Base-by-base conservation (phyloP, 2,888 invertebrate species). In the Drosophila pseudotalamancana region DNA sequence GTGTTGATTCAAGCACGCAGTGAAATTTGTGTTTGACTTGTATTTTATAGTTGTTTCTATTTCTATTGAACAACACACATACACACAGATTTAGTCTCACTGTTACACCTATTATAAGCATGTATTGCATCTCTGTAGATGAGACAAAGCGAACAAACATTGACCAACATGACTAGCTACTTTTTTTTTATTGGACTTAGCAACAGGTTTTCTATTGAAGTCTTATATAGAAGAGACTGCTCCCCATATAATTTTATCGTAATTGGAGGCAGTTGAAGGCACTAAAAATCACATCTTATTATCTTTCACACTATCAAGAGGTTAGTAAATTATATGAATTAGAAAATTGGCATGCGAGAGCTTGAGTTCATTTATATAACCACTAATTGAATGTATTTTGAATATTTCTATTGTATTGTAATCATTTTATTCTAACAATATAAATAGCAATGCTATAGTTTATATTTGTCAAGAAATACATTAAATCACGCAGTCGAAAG, bases 1-100 rank as follows among this genome's bases (percentile, higher is more conserved):
- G 85, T 79, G 86, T 66, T 43, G 49, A 68, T 42, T 54, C 57
- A 55, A 56, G 62, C 78, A 77, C 63, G 78, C 75, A 71, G 80
- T 49, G 45, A 72, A 80, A 75, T 69, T 63, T 23, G 59, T 60
- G 21, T 29, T 50, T 19, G 34, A 39, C 43, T 37, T 62, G 46
- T n/a, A 35, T 25, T 27, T 29, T 53, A 9, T 50, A 32, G 29
- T 50, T 62, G 14, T 37, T 50, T 27, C 29, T 69, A 61, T 57
- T 57, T 39, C 39, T 35, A 70, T 57, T 69, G 49, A 69, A 61
- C 56, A 54, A 56, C 35, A 18, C 39, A 34, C n/a, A 37, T 31
- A 39, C 35, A 16, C 8, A 31, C 8, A 43, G 19, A 35, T 14
- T 5, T 2, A 19, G n/a, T n/a, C n/a, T 19, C 14, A 43, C 16